Evolutionary conservation across 2,113 vertebrate species (phyloP).

Genomic region (Cisticola juncidis): DNA sequence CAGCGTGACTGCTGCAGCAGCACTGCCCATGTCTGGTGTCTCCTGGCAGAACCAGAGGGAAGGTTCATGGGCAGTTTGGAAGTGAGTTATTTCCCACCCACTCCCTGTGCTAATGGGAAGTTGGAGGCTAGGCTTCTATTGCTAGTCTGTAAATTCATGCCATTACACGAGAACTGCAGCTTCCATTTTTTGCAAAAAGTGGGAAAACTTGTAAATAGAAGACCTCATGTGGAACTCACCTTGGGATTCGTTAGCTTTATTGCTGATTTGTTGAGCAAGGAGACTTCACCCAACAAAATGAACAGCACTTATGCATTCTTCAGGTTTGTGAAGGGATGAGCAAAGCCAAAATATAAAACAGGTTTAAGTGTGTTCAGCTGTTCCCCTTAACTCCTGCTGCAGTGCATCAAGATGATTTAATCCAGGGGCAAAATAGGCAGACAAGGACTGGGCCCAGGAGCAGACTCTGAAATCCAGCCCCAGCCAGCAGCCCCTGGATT

Average conservation of each 20-base stretch:
- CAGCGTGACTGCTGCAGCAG: background rate
- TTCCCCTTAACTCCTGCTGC: background rate
- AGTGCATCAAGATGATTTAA: background rate
- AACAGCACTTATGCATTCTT: background rate
- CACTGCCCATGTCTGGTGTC: background rate
- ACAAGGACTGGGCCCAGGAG: background rate
- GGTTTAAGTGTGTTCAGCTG: background rate
- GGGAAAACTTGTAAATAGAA: background rate
- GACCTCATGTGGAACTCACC: background rate
- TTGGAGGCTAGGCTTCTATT: background rate
- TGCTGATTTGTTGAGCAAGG: background rate
- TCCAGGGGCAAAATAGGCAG: background rate
- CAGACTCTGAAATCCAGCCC: background rate
- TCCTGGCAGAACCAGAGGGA: constrained; percentile 14
- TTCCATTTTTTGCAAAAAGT: background rate
- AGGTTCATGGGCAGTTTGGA: background rate
- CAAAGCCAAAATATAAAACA: background rate
- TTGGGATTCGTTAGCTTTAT: background rate
- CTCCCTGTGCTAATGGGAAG: background rate
- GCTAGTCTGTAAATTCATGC: background rate
- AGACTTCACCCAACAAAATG: background rate
- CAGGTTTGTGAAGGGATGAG: background rate
- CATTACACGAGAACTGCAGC: background rate
- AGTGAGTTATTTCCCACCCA: background rate
- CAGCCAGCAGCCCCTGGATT: background rate